Conservation (phyloP, 1,140 invertebrate species). For the Drosophila insularis region DNA sequence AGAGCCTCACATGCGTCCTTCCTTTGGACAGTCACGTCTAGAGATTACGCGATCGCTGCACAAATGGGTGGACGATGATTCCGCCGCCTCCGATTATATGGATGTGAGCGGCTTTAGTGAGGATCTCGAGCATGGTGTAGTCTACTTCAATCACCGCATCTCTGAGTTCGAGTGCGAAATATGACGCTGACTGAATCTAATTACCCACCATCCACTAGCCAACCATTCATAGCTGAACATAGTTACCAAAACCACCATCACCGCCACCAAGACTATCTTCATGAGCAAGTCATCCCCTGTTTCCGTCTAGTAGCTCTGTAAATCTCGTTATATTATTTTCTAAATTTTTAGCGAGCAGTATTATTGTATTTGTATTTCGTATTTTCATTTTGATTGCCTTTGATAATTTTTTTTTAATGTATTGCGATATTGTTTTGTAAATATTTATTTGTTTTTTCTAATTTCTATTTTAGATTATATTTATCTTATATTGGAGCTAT, state of each 20-base stretch:
- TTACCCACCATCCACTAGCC: constrained; percentile 13
- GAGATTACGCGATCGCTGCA: constrained; percentile 85
- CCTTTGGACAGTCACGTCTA: constrained; percentile 87
- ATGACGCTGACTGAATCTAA: constrained; percentile 81
- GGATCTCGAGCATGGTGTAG: constrained; percentile 83
- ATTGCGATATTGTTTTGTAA: constrained; percentile 25
- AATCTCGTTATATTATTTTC: constrained; percentile 34
- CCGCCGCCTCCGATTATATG: constrained; percentile 88
- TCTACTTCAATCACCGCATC: constrained; percentile 83
- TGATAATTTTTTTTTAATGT: constrained; percentile 48
- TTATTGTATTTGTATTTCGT: constrained; percentile 55
- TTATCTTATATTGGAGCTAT: constrained; percentile 62
- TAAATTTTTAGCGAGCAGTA: constrained; percentile 65
- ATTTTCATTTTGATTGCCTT: constrained; percentile 46
- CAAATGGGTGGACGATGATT: constrained; percentile 85
- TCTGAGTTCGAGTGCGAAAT: constrained; percentile 86
- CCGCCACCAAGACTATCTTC: constrained; percentile 8
- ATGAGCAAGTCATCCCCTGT: constrained; percentile 46
- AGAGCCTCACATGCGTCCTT: constrained; percentile 88
- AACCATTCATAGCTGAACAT: neutral
- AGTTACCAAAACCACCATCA: neutral
- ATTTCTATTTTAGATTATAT: constrained; percentile 42
- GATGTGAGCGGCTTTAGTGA: constrained; percentile 90
- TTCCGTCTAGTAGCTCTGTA: constrained; percentile 21
- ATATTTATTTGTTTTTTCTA: constrained; percentile 58